Conservation (phyloP, 2,888 invertebrate genomes). For the Drosophila neonasuta region DNA sequence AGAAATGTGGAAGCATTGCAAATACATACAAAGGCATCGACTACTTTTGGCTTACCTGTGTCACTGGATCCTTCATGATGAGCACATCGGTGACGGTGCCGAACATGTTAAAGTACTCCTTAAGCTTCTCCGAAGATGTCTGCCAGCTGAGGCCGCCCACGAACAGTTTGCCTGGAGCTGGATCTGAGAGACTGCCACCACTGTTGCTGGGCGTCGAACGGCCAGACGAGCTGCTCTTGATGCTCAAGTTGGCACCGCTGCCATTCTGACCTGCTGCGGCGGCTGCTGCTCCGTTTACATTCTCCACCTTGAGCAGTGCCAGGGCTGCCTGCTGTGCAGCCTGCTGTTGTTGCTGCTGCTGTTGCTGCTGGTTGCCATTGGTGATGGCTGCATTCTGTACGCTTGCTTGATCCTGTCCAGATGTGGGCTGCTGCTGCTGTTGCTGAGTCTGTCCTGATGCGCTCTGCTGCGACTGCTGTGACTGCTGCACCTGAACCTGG, state of each 20-base stretch:
- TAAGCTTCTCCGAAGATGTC: constrained; percentile 94
- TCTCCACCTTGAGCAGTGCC: constrained; percentile 65
- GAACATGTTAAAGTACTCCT: constrained; percentile 96
- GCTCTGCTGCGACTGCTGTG: constrained; percentile 50
- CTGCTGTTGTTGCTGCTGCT: constrained; percentile 65
- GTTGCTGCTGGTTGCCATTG: constrained; percentile 49
- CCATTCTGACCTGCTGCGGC: constrained; percentile 46
- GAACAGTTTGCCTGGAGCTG: constrained; percentile 93
- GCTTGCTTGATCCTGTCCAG: constrained; percentile 57
- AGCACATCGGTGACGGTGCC: constrained; percentile 95
- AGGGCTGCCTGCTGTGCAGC: constrained; percentile 66
- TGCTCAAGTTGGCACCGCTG: constrained; percentile 57
- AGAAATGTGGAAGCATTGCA: constrained; percentile 4
- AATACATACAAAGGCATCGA: constrained; percentile 37
- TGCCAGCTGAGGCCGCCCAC: constrained; percentile 97
- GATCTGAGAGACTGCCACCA: constrained; percentile 84
- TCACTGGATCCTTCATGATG: constrained; percentile 96
- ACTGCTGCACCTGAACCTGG: constrained; percentile 43
- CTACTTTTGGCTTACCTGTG: constrained; percentile 87
- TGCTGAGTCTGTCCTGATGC: constrained; percentile 35
- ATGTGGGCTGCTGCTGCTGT: constrained; percentile 35
- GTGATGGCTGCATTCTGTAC: constrained; percentile 45
- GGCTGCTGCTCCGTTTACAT: constrained; percentile 45
- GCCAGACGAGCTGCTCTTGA: constrained; percentile 87
- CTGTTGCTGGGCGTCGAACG: constrained; percentile 88